Percentiles rank a stretch among this genome's conserved stretches.
These are phyloP conservation scores for Apis cerana DNA, from an alignment of 1,140 invertebrate genomes.

Conservation along the genomic window DNA sequence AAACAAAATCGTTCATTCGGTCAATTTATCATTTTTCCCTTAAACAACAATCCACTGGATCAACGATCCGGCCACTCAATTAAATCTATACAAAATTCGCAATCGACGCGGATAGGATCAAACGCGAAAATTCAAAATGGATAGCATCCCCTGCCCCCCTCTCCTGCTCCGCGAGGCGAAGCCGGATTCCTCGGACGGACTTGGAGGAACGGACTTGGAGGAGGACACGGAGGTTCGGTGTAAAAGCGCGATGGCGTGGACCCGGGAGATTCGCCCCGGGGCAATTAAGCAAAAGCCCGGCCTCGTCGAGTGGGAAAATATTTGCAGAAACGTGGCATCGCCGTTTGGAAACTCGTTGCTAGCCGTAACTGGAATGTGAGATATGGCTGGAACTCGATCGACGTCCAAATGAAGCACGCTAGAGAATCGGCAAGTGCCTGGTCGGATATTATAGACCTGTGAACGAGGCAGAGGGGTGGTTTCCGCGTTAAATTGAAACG, in stretches of 20 bases:
- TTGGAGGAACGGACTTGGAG: not conserved
- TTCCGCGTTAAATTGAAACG: constrained; percentile 76
- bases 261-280: not conserved
- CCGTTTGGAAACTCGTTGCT: constrained; percentile 64
- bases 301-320: constrained; percentile 66
- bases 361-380: constrained; percentile 73
- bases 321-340: constrained; percentile 68
- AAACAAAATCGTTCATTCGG: constrained; percentile 22
- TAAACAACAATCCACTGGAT: constrained; percentile 9
- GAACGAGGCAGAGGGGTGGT: constrained; percentile 73
- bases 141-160: too few relatives aligned
- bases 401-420: constrained; percentile 76
- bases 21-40: constrained; percentile 9
- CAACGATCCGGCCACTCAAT: constrained; percentile 10
- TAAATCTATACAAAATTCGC: not conserved
- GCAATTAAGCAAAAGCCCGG: constrained; percentile 53
- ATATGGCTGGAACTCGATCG: constrained; percentile 75
- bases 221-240: not conserved
- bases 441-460: constrained; percentile 75
- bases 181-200: too few relatives aligned
- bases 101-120: too few relatives aligned
- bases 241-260: constrained; percentile 35
- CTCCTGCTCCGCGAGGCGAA: too few relatives aligned
- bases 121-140: not conserved
- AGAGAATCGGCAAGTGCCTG: constrained; percentile 74